phyloP scores from a whole-genome alignment of 2,888 invertebrate species.

The Idaea straminata region DNA sequence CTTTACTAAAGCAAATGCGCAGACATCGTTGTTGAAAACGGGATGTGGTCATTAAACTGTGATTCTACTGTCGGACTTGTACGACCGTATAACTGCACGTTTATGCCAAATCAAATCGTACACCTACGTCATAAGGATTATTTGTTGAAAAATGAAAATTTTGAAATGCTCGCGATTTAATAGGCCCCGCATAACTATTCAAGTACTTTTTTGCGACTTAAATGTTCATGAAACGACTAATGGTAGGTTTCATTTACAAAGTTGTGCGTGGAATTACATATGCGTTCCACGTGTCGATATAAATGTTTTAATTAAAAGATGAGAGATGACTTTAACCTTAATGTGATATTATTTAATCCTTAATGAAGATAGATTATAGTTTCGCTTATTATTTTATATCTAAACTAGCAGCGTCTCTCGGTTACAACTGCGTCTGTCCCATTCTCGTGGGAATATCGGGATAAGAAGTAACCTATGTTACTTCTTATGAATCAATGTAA shows the following conservation, averaged over 20 bases:
- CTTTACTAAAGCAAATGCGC: conserved; percentile 68
- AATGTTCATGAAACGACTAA: conserved; percentile 27
- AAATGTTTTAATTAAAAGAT: conserved; percentile 12
- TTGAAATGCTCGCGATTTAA: conserved; percentile 18
- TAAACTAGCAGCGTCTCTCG: no score
- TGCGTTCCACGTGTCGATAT: conserved; percentile 14
- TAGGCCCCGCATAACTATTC: conserved; percentile 38
- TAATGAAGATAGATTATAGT: neutral
- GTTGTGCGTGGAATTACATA: conserved; percentile 24
- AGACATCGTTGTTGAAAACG: conserved; percentile 65
- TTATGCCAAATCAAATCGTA: conserved; percentile 23
- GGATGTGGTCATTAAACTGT: conserved; percentile 76
- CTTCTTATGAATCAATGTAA: no score
- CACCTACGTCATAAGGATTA: conserved; percentile 21
- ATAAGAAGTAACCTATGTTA: no score
- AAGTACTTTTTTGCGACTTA: conserved; percentile 38
- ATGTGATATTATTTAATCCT: neutral
- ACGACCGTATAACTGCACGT: conserved; percentile 15
- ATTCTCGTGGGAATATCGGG: no score
- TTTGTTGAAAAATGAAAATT: conserved; percentile 15
- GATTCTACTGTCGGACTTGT: conserved; percentile 59
- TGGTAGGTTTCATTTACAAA: conserved; percentile 36
- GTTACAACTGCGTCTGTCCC: no score
- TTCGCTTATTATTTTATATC: neutral
- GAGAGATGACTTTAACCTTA: neutral